Conservation (phyloP, 2,797 vertebrate species). For the Pachyuromys duprasi region DNA sequence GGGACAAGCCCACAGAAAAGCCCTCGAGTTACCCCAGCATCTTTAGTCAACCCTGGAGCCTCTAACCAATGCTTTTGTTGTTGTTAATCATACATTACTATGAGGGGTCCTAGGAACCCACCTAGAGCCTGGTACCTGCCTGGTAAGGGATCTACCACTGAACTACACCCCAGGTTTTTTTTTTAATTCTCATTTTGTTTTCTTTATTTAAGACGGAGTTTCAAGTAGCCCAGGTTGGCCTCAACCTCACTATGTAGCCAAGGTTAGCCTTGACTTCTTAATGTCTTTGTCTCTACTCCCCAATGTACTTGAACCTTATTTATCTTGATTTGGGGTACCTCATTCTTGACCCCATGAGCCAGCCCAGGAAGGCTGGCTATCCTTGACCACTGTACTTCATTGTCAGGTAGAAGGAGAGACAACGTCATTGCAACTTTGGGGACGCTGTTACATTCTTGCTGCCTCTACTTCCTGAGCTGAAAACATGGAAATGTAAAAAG, state of each 20-base stretch:
- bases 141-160: neutral
- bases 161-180: neutral
- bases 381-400: neutral
- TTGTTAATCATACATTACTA: neutral
- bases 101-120: neutral
- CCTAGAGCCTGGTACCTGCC: neutral
- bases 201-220: neutral
- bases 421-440: neutral
- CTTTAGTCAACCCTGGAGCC: too few species aligned
- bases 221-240: neutral
- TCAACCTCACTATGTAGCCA: neutral
- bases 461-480: slow-evolving; percentile 12
- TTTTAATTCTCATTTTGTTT: neutral
- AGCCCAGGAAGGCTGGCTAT: neutral
- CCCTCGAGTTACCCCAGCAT: neutral
- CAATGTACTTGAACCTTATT: neutral
- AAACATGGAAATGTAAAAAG: neutral
- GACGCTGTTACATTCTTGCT: neutral
- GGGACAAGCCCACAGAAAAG: neutral
- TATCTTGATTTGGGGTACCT: neutral
- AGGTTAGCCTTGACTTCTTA: neutral
- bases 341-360: neutral
- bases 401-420: neutral
- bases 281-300: neutral
- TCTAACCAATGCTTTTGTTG: neutral